A percentile compares a stretch with the other conserved stretches of the same genome.
Evolutionary conservation across 2,888 invertebrate species (phyloP).

Genomic region (Plebejus melissa): DNA sequence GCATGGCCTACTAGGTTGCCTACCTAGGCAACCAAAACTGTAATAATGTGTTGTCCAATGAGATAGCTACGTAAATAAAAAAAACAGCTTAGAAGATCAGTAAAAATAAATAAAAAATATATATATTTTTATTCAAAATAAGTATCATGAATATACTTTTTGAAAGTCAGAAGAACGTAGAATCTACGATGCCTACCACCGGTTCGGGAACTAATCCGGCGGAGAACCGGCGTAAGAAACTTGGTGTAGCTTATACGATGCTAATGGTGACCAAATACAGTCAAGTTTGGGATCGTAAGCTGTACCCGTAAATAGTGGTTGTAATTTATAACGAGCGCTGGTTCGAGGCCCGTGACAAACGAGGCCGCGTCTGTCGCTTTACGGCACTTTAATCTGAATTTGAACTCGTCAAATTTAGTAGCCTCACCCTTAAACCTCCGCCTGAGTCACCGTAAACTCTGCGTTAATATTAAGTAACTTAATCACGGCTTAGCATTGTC

Average conservation of each 20-base stretch:
- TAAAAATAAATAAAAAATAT: no score
- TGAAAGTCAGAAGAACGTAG: no score
- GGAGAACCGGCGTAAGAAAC: no score
- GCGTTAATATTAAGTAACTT: conserved; percentile 1
- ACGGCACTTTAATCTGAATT: conserved; percentile 48
- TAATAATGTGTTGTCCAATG: no score
- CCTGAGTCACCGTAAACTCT: conserved; percentile 11
- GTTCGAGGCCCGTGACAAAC: conserved; percentile 54
- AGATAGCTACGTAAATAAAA: no score
- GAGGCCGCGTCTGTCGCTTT: conserved; percentile 41
- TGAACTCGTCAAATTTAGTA: conserved; percentile 43
- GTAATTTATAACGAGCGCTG: conserved; percentile 51
- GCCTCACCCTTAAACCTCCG: conserved; percentile 37
- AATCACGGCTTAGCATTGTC: background rate
- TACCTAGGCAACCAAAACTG: no score
- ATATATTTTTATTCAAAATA: no score
- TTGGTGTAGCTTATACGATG: background rate
- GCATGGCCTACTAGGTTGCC: no score
- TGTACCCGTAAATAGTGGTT: conserved; percentile 56
- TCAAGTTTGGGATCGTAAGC: conserved; percentile 45
- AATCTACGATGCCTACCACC: no score
- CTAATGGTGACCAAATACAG: conserved; percentile 31
- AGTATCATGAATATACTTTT: no score
- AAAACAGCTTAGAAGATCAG: no score
- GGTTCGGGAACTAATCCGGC: no score